Evolutionary conservation across 1,140 invertebrate species (phyloP), one percentile per base, ranked within the genome.

Genomic region (Dysdera silvatica): DNA sequence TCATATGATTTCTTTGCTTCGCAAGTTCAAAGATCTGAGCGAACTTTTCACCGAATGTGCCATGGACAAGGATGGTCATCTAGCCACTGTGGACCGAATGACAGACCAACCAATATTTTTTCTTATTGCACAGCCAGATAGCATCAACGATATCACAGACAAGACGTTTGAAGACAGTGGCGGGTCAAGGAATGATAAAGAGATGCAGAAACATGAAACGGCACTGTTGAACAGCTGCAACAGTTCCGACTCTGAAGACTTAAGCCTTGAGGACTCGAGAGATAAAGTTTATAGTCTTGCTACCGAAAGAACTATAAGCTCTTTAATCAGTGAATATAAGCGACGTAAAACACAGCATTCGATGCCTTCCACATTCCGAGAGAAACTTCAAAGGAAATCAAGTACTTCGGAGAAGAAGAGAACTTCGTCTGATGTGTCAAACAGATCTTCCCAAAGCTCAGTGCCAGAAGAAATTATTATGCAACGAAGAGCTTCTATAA

Each of bases 401-500:
- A 73, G 72, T 55, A 54, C 61, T 10, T 60, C 53, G 12, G 57
- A 56, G 2, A 65, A 63, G 8, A 58, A 63, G 14, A 41, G 24
- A 35, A 73, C 74, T 29, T 61, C 61, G n/a, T 60, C 58, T 29
- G 35, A 54, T 62, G n/a, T n/a, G n/a, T n/a, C n/a, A n/a, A n/a
- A n/a, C n/a, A n/a, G n/a, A n/a, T n/a, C n/a, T n/a, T n/a, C n/a
- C n/a, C n/a, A n/a, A n/a, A 37, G 58, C 47, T 43, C 41, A 47
- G 40, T 75, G 3, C 72, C 74, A 24, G 69, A 72, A 41, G 71
- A 70, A 23, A 77, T 78, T 59, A 72, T 72, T 52, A 69, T 72
- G 45, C 87, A 90, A 74, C 82, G 85, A 64, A 82, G 82, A 55
- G 80, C 81, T 20, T 89, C 87, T 60, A 86, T 90, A 45, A 83